Conservation (phyloP, 2,888 invertebrate genomes). For the Platerodrilus igneus region DNA sequence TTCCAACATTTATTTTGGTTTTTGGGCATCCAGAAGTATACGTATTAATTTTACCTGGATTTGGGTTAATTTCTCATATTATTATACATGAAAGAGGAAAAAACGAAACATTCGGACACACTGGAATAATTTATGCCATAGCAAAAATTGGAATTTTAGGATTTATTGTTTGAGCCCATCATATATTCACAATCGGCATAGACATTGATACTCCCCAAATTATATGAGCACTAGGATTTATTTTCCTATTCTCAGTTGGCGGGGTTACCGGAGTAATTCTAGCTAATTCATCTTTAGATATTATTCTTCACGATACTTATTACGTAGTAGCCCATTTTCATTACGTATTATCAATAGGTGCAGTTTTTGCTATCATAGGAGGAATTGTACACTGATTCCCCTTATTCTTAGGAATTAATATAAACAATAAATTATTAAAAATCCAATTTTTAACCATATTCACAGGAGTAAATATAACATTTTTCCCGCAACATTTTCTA, state of each 20-base stretch:
- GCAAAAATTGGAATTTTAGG: constrained; percentile 75
- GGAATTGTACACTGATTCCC: constrained; percentile 70
- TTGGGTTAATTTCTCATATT: constrained; percentile 77
- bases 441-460: constrained; percentile 69
- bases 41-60: constrained; percentile 79
- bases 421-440: constrained; percentile 60
- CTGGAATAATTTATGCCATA: constrained; percentile 84
- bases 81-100: constrained; percentile 70
- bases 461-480: constrained; percentile 72
- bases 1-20: constrained; percentile 85
- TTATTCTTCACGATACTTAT: constrained; percentile 75
- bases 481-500: constrained; percentile 77
- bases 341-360: constrained; percentile 75
- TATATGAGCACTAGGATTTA: constrained; percentile 64
- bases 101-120: constrained; percentile 65
- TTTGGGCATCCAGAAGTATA: constrained; percentile 86
- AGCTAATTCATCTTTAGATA: constrained; percentile 73
- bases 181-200: constrained; percentile 81
- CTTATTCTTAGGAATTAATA: constrained; percentile 57
- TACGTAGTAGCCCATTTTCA: constrained; percentile 82
- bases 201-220: constrained; percentile 70
- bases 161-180: constrained; percentile 81
- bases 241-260: constrained; percentile 72
- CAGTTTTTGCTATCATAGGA: constrained; percentile 73
- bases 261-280: constrained; percentile 65